phyloP scores from a whole-genome alignment of 1,140 invertebrate species.

The Zaprionus africanus region DNA sequence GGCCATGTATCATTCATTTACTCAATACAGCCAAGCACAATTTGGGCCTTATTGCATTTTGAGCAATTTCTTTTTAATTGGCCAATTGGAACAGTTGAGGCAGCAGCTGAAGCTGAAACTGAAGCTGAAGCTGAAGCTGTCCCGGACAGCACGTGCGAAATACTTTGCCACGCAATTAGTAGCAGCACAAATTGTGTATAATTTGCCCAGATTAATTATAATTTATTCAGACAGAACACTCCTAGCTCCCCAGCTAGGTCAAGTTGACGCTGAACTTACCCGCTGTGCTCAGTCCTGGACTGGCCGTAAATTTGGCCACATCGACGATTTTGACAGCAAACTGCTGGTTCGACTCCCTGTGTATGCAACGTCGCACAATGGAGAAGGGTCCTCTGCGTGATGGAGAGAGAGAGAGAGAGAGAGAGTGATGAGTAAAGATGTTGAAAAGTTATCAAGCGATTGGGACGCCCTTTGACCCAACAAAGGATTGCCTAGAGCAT shows the following conservation, averaged over 20 bases:
- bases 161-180: slow-evolving; percentile 57
- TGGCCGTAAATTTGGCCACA: slow-evolving; percentile 98
- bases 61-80: slow-evolving; percentile 80
- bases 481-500: background rate
- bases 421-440: slow-evolving; percentile 41
- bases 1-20: slow-evolving; percentile 78
- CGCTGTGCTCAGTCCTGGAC: slow-evolving; percentile 97
- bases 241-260: slow-evolving; percentile 37
- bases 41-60: slow-evolving; percentile 53
- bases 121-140: background rate
- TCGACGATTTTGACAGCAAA: slow-evolving; percentile 99
- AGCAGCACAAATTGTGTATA: slow-evolving; percentile 79
- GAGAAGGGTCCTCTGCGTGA: slow-evolving; percentile 98
- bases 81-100: slow-evolving; percentile 30
- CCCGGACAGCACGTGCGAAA: slow-evolving; percentile 40
- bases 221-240: slow-evolving; percentile 73
- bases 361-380: slow-evolving; percentile 97
- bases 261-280: slow-evolving; percentile 87
- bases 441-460: slow-evolving; percentile 31
- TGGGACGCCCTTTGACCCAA: background rate
- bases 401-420: background rate
- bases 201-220: slow-evolving; percentile 81
- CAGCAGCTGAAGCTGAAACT: background rate
- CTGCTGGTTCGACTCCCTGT: slow-evolving; percentile 96
- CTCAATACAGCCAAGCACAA: slow-evolving; percentile 56